Conservation (phyloP, 2,888 invertebrate genomes). For the Caenorhabditis japonica region DNA sequence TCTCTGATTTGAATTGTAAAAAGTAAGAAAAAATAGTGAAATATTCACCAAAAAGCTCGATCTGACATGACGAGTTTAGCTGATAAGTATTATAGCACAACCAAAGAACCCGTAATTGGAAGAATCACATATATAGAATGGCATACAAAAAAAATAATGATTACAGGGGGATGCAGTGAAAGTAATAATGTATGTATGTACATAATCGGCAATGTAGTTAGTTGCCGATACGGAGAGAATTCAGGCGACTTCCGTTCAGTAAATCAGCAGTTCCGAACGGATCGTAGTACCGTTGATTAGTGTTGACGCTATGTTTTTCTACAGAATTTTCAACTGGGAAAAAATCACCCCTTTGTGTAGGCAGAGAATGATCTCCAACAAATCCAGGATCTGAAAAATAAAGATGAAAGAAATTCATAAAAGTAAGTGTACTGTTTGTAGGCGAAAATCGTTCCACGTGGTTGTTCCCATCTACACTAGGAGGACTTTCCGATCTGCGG, state of each 20-base stretch:
- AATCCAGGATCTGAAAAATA: conserved; percentile 38
- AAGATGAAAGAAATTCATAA: too few relatives aligned
- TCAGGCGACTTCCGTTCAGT: conserved; percentile 46
- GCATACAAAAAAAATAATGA: conserved; percentile 1
- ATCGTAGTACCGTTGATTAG: conserved; percentile 57
- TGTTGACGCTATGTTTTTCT: conserved; percentile 1
- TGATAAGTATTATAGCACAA: too few relatives aligned
- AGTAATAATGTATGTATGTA: conserved; percentile 10
- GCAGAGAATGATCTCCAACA: conserved; percentile 35
- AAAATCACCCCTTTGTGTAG: neutral
- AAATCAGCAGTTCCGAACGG: conserved; percentile 63
- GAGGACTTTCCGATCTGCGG: conserved; percentile 57
- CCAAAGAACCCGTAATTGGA: too few relatives aligned
- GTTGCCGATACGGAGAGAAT: conserved; percentile 44
- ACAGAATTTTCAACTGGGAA: neutral
- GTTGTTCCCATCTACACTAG: conserved; percentile 50
- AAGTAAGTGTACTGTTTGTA: conserved; percentile 24
- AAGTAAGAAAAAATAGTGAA: too few relatives aligned
- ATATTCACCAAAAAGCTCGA: too few relatives aligned
- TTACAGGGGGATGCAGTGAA: conserved; percentile 7
- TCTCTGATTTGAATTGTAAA: too few relatives aligned
- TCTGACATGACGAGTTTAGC: too few relatives aligned
- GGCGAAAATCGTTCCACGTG: conserved; percentile 52
- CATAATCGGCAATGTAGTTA: conserved; percentile 5
- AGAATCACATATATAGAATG: neutral